Percentiles rank a stretch among this genome's conserved stretches.
These are phyloP conservation scores for Microcebus ravelobensis DNA, from an alignment of 2,113 vertebrate species.

Conservation along the genomic window DNA sequence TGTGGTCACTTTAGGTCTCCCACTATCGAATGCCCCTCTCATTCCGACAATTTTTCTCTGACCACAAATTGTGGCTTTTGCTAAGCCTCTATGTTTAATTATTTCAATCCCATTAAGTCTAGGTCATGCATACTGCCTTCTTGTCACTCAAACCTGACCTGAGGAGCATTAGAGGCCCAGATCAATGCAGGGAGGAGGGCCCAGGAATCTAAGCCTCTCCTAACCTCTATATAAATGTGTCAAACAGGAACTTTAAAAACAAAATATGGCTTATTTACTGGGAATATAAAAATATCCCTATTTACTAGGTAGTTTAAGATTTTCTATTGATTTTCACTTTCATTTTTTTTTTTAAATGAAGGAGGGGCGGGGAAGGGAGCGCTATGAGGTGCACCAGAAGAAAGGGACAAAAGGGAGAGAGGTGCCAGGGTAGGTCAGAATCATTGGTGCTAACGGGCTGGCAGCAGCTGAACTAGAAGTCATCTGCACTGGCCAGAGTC, in stretches of 20 bases:
- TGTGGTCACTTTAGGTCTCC: not conserved
- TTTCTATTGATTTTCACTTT: not conserved
- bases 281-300: not conserved
- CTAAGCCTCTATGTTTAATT: not conserved
- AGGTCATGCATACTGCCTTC: not conserved
- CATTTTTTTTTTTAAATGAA: not conserved
- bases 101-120: not conserved
- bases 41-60: not conserved
- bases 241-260: not conserved
- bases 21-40: rapidly evolving
- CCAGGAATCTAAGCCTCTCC: not conserved
- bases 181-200: not conserved
- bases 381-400: rapidly evolving
- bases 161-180: not conserved
- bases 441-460: rapidly evolving
- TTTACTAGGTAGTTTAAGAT: not conserved
- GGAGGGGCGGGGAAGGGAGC: not conserved
- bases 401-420: too few species aligned
- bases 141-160: not conserved
- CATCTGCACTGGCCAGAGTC: rapidly evolving
- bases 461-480: not conserved
- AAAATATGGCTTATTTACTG: not conserved
- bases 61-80: not conserved
- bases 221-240: not conserved
- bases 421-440: not conserved